Base-by-base conservation (phyloP, 2,113 vertebrate genomes). In the Lipophrys pholis region DNA sequence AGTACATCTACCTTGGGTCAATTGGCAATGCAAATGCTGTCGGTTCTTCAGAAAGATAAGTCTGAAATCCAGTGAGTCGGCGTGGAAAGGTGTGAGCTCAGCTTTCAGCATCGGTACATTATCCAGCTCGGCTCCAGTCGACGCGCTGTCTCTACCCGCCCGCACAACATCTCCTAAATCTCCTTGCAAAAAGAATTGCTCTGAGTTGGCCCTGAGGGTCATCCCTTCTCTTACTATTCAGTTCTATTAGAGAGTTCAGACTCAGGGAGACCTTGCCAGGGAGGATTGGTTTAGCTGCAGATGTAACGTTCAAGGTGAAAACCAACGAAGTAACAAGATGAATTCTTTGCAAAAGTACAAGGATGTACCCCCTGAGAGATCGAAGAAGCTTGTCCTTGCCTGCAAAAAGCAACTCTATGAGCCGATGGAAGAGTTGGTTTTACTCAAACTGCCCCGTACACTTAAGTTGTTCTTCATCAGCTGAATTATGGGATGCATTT, bases 291-390 rank as follows among this genome's bases (percentile, higher is more conserved):
- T 73, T 62, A 61, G 72, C 72, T 72, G 71, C 42, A 50, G 73
- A 58, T 73, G 68, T 45, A 75, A 57, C 69, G 75, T 78, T 82
- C 73, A 87, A 83, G 80, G 73, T 80, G 73, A 86, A 81, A 67
- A 76, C 41, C 49, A 69, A 58, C 21, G 0, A 39, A 51, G 30
- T 40, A 59, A 69, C 56, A 51, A 62, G 15, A 78, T 54, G 39
- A 76, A 79, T 80, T 81, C 54, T 35, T 67, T 8, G 41, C 54
- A 58, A 2, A 54, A 43, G 16, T 21, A 54, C 51, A 48, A 73
- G 38, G 46, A 66, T 69, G 57, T 48, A 30, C 17, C 7, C 48
- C 6, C 36, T 41, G 55, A 79, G 11, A 12, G 15, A 69, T 41
- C 0, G 12, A 35, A 69, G 36, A 46, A 12, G 55, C 21, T 58